phyloP scores from a whole-genome alignment of 1,140 invertebrate genomes.

The Cylas formicarius region DNA sequence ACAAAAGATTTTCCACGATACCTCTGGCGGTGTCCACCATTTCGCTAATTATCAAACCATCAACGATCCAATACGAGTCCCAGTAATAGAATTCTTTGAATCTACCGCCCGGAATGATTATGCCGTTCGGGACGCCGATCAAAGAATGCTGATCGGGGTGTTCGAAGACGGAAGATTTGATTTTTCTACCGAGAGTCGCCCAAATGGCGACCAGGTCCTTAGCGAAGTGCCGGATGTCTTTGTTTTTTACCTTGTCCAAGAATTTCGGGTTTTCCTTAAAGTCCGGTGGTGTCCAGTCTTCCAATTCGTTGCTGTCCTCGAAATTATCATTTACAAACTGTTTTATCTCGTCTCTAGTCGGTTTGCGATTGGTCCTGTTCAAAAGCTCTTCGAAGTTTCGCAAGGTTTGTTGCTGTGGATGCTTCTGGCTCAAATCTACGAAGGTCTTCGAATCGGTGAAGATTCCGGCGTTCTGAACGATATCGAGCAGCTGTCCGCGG shows the following conservation, averaged over 20 bases:
- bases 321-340: slow-evolving; percentile 53
- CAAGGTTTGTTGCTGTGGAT: slow-evolving; percentile 53
- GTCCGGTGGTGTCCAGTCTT: slow-evolving; percentile 56
- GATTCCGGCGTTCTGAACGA: slow-evolving; percentile 64
- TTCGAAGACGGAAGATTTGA: slow-evolving; percentile 52
- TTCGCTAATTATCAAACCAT: slow-evolving; percentile 69
- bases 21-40: slow-evolving; percentile 67
- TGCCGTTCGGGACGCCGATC: slow-evolving; percentile 69
- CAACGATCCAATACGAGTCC: slow-evolving; percentile 84
- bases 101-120: slow-evolving; percentile 79
- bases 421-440: slow-evolving; percentile 74
- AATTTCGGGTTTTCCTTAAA: slow-evolving; percentile 57
- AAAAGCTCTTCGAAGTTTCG: slow-evolving; percentile 57
- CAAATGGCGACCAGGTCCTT: slow-evolving; percentile 58
- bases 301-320: slow-evolving; percentile 45
- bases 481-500: slow-evolving; percentile 64
- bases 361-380: slow-evolving; percentile 48
- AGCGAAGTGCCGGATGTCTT: slow-evolving; percentile 51
- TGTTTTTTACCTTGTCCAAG: slow-evolving; percentile 54
- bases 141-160: slow-evolving; percentile 60
- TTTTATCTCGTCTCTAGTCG: slow-evolving; percentile 48
- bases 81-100: slow-evolving; percentile 86
- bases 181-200: slow-evolving; percentile 63
- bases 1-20: slow-evolving; percentile 70
- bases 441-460: slow-evolving; percentile 81